phyloP scores from a whole-genome alignment of 2,113 vertebrate species.

The Struthio camelus region DNA sequence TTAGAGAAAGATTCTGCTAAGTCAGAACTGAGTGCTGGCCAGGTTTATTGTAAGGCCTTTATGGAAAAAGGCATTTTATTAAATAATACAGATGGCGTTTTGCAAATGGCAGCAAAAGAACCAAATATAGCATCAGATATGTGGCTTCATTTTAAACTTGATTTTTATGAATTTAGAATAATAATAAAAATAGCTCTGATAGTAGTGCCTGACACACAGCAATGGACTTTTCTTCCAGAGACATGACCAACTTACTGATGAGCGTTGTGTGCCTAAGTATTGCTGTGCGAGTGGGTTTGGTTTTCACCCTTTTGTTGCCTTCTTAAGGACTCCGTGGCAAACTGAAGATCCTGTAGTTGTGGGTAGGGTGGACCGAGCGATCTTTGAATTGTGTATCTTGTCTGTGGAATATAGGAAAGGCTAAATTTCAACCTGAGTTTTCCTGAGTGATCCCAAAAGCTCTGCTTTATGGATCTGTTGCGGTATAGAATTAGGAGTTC shows the following conservation, averaged over 20 bases:
- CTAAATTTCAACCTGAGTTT: neutral
- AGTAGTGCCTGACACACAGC: neutral
- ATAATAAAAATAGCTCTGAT: neutral
- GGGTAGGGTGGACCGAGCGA: fast-evolving
- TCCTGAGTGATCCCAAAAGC: neutral
- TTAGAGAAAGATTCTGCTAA: neutral
- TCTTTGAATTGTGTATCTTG: neutral
- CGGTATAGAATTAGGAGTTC: neutral
- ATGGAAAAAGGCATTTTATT: neutral
- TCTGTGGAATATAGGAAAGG: neutral
- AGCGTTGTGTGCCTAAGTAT: neutral
- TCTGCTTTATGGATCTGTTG: neutral
- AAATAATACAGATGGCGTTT: neutral
- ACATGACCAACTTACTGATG: neutral
- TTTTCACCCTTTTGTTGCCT: neutral
- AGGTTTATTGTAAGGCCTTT: neutral
- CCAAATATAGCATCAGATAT: neutral
- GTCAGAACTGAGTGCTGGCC: neutral
- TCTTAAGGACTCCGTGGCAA: neutral
- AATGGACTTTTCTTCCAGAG: neutral
- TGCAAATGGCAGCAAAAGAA: neutral
- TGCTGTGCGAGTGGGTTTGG: neutral
- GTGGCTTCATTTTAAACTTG: neutral
- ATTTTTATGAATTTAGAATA: neutral
- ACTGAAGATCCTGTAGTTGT: neutral